phyloP scores from a whole-genome alignment of 2,113 vertebrate species.

The Tenrec ecaudatus region DNA sequence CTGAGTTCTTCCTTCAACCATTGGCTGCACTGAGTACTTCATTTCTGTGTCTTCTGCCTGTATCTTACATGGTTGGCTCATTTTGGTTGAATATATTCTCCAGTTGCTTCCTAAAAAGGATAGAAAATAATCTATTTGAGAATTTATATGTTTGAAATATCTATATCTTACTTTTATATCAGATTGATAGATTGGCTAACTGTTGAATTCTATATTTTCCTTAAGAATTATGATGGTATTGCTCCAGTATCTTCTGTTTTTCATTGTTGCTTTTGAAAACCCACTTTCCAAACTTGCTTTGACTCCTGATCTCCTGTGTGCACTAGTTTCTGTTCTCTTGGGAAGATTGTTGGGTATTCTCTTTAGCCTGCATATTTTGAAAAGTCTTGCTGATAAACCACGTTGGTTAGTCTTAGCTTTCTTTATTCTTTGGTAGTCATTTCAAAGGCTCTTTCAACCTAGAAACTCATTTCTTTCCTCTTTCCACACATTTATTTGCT shows the following conservation, averaged over 20 bases:
- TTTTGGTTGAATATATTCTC: neutral
- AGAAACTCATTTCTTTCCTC: too few species aligned
- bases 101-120: neutral
- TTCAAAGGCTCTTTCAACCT: too few species aligned
- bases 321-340: neutral
- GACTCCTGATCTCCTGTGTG: neutral
- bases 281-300: neutral
- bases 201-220: neutral
- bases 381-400: neutral
- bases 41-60: neutral
- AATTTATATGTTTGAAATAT: neutral
- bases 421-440: too few species aligned
- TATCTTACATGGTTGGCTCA: neutral
- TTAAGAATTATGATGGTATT: neutral
- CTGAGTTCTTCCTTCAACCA: neutral
- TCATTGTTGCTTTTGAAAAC: neutral
- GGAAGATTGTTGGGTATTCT: neutral
- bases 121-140: constrained; percentile 5
- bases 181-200: neutral
- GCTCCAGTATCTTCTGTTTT: neutral
- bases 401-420: neutral
- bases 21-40: neutral
- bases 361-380: neutral
- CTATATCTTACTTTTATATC: neutral
- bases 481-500: too few species aligned